These are phyloP conservation scores for Papilio polytes DNA, from an alignment of 1,140 invertebrate species.

Conservation along the genomic window DNA sequence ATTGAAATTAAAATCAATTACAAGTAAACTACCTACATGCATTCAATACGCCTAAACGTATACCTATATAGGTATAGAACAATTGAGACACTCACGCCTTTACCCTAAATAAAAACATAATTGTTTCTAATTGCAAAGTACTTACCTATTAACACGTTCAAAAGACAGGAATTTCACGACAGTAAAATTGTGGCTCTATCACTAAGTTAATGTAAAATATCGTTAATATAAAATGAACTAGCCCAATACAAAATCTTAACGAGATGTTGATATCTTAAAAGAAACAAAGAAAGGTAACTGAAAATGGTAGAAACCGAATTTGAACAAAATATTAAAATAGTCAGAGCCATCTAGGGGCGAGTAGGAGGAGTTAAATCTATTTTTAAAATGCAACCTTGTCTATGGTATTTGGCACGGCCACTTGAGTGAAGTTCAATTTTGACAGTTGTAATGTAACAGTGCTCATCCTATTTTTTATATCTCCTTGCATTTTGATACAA, in stretches of 20 bases:
- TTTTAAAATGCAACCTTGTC: slow-evolving; percentile 68
- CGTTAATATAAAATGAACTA: not conserved
- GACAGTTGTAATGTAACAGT: slow-evolving; percentile 81
- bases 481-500: slow-evolving; percentile 82
- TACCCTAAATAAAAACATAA: too few relatives aligned
- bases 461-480: slow-evolving; percentile 82
- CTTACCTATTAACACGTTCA: too few relatives aligned
- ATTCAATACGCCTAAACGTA: too few relatives aligned
- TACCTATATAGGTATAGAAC: too few relatives aligned
- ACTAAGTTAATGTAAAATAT: too few relatives aligned
- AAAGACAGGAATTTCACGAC: too few relatives aligned
- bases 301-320: not conserved
- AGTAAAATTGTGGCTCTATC: too few relatives aligned
- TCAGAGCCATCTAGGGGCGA: slow-evolving; percentile 60
- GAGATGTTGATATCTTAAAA: not conserved
- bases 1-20: slow-evolving; percentile 35
- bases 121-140: too few relatives aligned
- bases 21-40: slow-evolving; percentile 2
- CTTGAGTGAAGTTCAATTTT: slow-evolving; percentile 80
- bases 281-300: not conserved
- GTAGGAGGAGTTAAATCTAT: slow-evolving; percentile 61
- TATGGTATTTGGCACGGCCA: slow-evolving; percentile 74
- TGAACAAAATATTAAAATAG: not conserved
- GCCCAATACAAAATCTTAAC: not conserved
- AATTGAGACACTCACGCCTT: too few relatives aligned